Evolutionary conservation across 2,113 vertebrate genomes (phyloP), one percentile per base, ranked within the genome.

Genomic region (Willisornis vidua): DNA sequence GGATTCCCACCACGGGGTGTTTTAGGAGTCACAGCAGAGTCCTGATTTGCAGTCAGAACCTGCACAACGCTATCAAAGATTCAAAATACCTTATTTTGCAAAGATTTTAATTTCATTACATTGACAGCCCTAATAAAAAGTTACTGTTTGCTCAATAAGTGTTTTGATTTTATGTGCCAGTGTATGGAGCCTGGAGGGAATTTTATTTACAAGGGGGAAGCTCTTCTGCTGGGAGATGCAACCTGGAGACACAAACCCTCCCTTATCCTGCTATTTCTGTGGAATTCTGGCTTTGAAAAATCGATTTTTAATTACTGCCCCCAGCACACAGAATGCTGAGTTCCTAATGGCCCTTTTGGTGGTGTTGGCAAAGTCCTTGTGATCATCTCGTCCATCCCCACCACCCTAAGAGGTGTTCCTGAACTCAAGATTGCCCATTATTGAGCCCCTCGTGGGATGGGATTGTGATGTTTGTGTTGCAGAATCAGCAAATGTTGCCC

Each of bases 361-460:
- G 49, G 0, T 31, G 35, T 1, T 61, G 54, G 43, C 12, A 22
- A 74, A 81, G 17, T 14, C 29, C 49, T 48, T 45, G 77, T 74
- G 71, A 31, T 14, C 26, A 3, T 5, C 52, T 43, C 26, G 3
- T 6, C 46, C 62, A 77, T 28, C 33, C 35, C 45, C 57, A 19
- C 28, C 13, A 39, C 28, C 54, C 26, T 72, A 31, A 14, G 15
- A 43, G 41, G 0, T 1, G 7, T 1, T 51, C 62, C 76, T 48
- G 19, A 28, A 3, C 23, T 33, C 9, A 3, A n/a, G 28, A 0
- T 1, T 48, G 31, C 39, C 68, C 57, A 76, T 49, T 14, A 6
- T n/a, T 33, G 1, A 13, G 3, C 8, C 67, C 57, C 31, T 43
- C 7, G 5, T 0, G 20, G 62, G 33, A 9, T 0, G 0, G 72